Conservation (phyloP, 2,797 vertebrate genomes). For the Esox masquinongy region DNA sequence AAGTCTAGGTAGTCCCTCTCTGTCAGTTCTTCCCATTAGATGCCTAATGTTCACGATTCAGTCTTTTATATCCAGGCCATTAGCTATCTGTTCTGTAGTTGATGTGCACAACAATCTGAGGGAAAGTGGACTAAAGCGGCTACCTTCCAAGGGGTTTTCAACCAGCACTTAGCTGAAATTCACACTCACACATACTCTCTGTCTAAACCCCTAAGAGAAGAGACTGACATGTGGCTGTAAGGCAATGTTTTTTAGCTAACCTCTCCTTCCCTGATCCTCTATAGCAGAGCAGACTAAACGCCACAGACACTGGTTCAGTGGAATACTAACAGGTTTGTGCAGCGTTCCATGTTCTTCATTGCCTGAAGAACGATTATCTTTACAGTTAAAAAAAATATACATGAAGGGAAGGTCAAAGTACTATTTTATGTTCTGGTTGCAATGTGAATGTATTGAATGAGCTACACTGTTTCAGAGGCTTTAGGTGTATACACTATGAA, state of each 20-base stretch:
- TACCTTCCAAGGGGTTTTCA: constrained; percentile 30
- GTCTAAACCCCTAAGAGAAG: constrained; percentile 31
- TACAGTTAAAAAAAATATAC: constrained; percentile 40
- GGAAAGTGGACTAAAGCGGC: constrained; percentile 31
- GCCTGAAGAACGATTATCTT: constrained; percentile 65
- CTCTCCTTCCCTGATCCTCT: constrained; percentile 51
- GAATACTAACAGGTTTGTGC: constrained; percentile 63
- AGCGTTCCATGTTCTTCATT: constrained; percentile 53
- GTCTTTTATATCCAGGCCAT: too few species aligned
- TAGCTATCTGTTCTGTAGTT: constrained; percentile 19
- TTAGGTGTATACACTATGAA: constrained; percentile 10
- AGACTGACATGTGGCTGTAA: constrained; percentile 52
- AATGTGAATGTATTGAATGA: constrained; percentile 19
- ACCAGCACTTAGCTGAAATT: constrained; percentile 37
- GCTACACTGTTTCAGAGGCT: background rate
- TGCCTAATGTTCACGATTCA: background rate
- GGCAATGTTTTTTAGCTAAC: constrained; percentile 37
- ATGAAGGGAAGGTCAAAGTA: constrained; percentile 33
- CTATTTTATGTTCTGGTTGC: constrained; percentile 19
- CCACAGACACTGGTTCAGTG: constrained; percentile 48
- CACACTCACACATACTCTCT: constrained; percentile 57
- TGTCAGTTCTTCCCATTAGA: background rate
- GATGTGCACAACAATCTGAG: constrained; percentile 28
- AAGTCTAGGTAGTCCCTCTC: background rate
- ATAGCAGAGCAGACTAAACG: constrained; percentile 56